Conservation (phyloP, 2,888 invertebrate species). For the Drosophila tripunctata region DNA sequence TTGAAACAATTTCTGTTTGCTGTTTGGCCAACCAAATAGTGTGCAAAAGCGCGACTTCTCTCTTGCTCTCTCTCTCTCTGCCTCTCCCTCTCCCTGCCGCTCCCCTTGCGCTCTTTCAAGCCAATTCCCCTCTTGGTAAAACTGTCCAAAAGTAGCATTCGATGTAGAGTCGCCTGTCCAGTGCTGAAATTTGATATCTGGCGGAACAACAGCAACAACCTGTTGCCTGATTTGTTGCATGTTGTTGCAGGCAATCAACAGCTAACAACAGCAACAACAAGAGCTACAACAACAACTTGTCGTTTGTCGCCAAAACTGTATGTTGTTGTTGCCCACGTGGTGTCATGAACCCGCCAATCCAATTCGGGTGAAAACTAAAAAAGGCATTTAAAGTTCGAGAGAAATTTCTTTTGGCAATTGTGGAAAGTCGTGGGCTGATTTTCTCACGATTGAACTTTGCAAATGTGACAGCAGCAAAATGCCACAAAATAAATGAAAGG, state of each 20-base stretch:
- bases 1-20: conserved; percentile 52
- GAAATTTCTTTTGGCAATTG: conserved; percentile 38
- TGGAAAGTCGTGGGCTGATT: conserved; percentile 54
- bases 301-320: conserved; percentile 54
- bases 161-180: conserved; percentile 34
- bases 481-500: background rate
- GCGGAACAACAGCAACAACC: conserved; percentile 48
- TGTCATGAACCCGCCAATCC: conserved; percentile 75
- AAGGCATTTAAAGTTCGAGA: conserved; percentile 46
- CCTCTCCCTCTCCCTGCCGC: background rate
- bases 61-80: background rate
- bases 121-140: background rate
- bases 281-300: conserved; percentile 43
- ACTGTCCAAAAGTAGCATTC: conserved; percentile 37
- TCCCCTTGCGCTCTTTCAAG: background rate
- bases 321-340: conserved; percentile 66
- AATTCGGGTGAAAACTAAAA: conserved; percentile 58
- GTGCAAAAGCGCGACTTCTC: conserved; percentile 5
- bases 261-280: conserved; percentile 33
- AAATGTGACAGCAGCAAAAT: conserved; percentile 12
- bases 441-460: conserved; percentile 47
- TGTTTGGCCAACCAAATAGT: conserved; percentile 35
- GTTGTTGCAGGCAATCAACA: conserved; percentile 55
- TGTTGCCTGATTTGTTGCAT: conserved; percentile 65
- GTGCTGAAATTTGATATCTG: conserved; percentile 61